phyloP scores from a whole-genome alignment of 2,113 vertebrate genomes.

The Rallus limicola region DNA sequence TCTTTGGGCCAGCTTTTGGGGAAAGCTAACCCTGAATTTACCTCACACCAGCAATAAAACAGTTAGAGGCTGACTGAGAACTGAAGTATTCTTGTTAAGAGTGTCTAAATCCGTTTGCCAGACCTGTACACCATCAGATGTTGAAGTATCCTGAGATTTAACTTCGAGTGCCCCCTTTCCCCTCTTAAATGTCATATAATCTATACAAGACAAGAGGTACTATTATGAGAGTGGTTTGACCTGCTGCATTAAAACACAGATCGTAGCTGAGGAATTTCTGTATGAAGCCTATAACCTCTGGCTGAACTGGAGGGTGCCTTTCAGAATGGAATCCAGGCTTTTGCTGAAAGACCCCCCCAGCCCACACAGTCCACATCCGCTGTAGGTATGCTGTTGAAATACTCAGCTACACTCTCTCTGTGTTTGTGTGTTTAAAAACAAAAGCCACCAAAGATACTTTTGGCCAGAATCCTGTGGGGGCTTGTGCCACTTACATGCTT shows the following conservation, averaged over 20 bases:
- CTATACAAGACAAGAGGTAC: conserved; percentile 55
- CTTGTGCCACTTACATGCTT: neutral
- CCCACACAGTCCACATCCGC: conserved; percentile 40
- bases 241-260: conserved; percentile 43
- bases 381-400: neutral
- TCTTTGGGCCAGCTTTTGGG: neutral
- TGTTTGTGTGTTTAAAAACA: conserved; percentile 20
- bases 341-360: conserved; percentile 26
- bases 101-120: conserved; percentile 52
- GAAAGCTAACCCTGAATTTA: conserved; percentile 28
- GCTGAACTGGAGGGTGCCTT: conserved; percentile 63
- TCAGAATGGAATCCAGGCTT: conserved; percentile 58
- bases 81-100: conserved; percentile 44
- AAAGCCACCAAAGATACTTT: conserved; percentile 8
- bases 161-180: conserved; percentile 13
- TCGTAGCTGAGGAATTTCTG: conserved; percentile 55
- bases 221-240: conserved; percentile 62
- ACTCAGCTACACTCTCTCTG: neutral
- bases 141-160: conserved; percentile 43
- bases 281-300: conserved; percentile 61
- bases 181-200: conserved; percentile 60
- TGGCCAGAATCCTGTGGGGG: neutral
- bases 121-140: neutral
- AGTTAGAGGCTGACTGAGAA: conserved; percentile 29
- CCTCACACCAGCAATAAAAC: conserved; percentile 8